Evolutionary conservation across 2,113 vertebrate genomes (phyloP), one percentile per base, ranked within the genome.

Genomic region (Ctenomys sociabilis): DNA sequence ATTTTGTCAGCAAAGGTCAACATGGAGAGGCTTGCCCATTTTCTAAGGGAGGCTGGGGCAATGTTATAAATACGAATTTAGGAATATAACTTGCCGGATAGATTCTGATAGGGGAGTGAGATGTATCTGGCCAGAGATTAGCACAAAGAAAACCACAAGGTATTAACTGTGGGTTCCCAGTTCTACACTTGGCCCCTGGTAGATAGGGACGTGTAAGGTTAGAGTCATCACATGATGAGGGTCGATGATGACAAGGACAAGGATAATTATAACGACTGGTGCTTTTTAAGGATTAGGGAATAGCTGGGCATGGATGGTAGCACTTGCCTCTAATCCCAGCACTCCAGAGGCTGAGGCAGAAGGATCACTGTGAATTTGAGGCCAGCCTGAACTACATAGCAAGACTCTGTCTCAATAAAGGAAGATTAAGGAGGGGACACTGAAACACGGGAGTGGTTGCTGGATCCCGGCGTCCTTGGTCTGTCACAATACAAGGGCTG

Each of bases 1-100:
- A 99, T 83, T 99, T 98, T 95, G 98, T 99, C 78, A 98, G 97
- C 68, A 98, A 99, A 95, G 98, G 98, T 21, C 98, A 99, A 84
- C 99, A 99, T 88, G 99, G 98, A 98, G 98, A 98, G 75, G 96
- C 97, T 61, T 99, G 99, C 95, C 98, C 99, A 68, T 57, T 97
- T 95, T 96, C 91, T 85, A 97, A 97, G 90, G 97, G 85, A 98
- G 98, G 98, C 98, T 98, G 77, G 90, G 86, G 57, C 85, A 80
- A 77, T 54, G 80, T 21, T 70, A 54, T 78, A 92, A 82, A 85
- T 49, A 61, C 5, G 5, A 73, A 89, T 43, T 75, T 84, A 91
- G 40, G 24, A 68, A 4, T 85, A n/a, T 78, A 80, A 91, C 35
- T 72, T 83, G 63, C 61, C 4, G 57, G 32, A 85, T 49, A 49